These are phyloP conservation scores for Merodon equestris DNA, from an alignment of 2,888 invertebrate genomes.

Conservation along the genomic window DNA sequence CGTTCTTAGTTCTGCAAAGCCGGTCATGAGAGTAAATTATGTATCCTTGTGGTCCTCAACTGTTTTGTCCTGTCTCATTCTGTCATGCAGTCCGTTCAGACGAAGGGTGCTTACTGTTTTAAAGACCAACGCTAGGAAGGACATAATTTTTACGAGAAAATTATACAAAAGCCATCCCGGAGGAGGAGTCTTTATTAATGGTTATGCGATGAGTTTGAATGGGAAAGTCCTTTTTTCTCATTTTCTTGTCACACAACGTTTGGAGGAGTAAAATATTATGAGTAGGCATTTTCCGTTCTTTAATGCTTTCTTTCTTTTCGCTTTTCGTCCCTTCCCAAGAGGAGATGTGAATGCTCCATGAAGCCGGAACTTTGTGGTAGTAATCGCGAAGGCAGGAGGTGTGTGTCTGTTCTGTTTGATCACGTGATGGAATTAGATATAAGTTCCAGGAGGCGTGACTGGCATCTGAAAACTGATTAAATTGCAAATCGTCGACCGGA, in stretches of 20 bases:
- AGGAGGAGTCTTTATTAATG: conserved; percentile 57
- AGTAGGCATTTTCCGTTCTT: conserved; percentile 58
- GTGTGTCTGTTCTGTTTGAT: conserved; percentile 12
- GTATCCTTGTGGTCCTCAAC: too few species aligned
- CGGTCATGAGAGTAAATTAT: too few species aligned
- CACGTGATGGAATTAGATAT: conserved; percentile 46
- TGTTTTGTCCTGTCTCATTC: too few species aligned
- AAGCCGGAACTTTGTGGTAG: neutral
- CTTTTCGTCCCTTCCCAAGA: conserved; percentile 19
- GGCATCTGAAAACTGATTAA: conserved; percentile 43
- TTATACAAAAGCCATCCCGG: conserved; percentile 33
- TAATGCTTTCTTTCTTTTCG: conserved; percentile 26
- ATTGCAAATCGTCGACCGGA: conserved; percentile 49
- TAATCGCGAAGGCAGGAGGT: conserved; percentile 23
- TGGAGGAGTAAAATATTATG: conserved; percentile 54
- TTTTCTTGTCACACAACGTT: neutral
- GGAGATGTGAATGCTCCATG: conserved; percentile 27
- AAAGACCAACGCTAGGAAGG: conserved; percentile 30
- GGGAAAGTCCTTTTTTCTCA: conserved; percentile 11
- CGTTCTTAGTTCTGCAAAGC: too few species aligned
- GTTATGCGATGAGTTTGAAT: conserved; percentile 52
- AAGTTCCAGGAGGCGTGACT: conserved; percentile 48
- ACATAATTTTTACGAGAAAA: conserved; percentile 51
- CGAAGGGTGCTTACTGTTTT: conserved; percentile 19
- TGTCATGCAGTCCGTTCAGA: too few species aligned